Base-by-base conservation (phyloP, 2,113 vertebrate species). In the Notarius lentiginosus region DNA sequence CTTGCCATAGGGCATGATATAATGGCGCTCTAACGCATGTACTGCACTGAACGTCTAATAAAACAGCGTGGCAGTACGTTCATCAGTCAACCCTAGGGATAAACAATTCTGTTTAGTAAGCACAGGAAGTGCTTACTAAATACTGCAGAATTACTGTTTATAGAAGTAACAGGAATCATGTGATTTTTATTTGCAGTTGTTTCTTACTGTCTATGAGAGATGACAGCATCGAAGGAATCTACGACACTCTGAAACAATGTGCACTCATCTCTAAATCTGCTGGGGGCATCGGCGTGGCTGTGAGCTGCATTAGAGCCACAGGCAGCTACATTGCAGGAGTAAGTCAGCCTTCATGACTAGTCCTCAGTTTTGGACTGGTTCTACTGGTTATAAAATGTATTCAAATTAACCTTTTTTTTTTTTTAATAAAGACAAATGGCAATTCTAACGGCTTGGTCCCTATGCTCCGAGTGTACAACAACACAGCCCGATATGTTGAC, bases 321-420 rank as follows among this genome's bases (percentile, higher is more conserved):
- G 98, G 98, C 85, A 99, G 98, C 94, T 99, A 99, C 82, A 99
- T 99, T 6, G 97, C 98, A 55, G 98, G 98, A 95, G 98, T 99
- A 89, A 95, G 97, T 77, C 0, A 8, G 18, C 0, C 4, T 22
- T 47, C 9, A 2, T 7, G 14, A n/a, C 41, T 60, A 58, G 6
- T 58, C 1, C 1, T 6, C 7, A 76, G 15, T 7, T 84, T n/a
- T 58, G 18, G 4, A 41, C 27, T 7, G 49, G 47, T 24, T 76
- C 12, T 77, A 53, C n/a, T 17, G 2, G 5, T 55, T 6, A 15
- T 55, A 30, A 70, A 20, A 41, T 20, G 15, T n/a, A 17, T n/a
- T 72, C 9, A 47, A 9, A 5, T 1, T 2, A 70, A 55, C n/a
- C 27, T 60, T 0, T 72, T 89, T 34, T 84, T 77, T 12, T 3